Base-by-base conservation (phyloP, 2,113 vertebrate species). In the Saccopteryx leptura region DNA sequence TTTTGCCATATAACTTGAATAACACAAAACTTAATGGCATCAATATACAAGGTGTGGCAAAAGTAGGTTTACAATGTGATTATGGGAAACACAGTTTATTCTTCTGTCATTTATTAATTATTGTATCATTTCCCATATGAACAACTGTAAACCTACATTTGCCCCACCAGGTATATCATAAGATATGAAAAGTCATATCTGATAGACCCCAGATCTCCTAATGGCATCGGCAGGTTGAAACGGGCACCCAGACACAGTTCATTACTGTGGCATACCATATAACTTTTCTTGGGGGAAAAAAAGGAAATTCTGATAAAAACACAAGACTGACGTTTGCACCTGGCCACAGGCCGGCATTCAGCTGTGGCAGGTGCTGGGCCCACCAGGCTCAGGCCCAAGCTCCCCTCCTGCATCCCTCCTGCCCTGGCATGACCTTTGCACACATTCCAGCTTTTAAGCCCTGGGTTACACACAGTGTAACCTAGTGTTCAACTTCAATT, bases 301-400 rank as follows among this genome's bases (percentile, higher is more conserved):
- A 15, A 2, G 9, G 12, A 4, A 50, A 86, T 63, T 52, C 19
- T 88, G 54, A 78, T 52, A 39, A 69, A 95, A 92, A 56, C 56
- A 39, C 4, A 17, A 54, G 52, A 19, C 46, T 87, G 1, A 46
- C 28, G 74, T 61, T 79, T 89, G 18, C 9, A 91, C 28, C 2
- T 54, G 33, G n/a, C 15, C 54, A 69, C 0, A 52, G 56, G 24
- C 28, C 54, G 60, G 9, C 15, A 23, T 50, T 79, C 5, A 3
- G 15, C 31, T 10, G 28, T 24, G 19, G 0, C 17, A 26, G 10
- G 24, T 9, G 1, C 15, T 0, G 28, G 5, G 26, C n/a, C 78
- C 31, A 18, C 11, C 19, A 7, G 33, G 21, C n/a, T 56, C 39
- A 12, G 39, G 11, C 12, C 46, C 54, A 58, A 3, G 1, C 46